Conservation (phyloP, 2,797 vertebrate genomes). For the Siniperca obscura region DNA sequence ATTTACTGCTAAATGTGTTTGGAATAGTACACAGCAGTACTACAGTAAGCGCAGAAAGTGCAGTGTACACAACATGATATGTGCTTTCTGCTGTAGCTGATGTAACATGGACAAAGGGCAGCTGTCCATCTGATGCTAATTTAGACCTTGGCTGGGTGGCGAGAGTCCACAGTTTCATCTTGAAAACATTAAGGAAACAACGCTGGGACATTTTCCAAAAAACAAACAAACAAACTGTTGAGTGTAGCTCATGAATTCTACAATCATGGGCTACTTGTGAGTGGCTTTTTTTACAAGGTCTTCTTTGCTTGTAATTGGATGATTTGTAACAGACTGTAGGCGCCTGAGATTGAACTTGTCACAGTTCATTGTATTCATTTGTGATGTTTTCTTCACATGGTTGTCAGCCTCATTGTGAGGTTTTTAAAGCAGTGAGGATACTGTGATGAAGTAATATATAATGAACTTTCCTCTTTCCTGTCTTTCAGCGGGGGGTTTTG, state of each 20-base stretch:
- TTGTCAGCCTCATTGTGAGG: neutral
- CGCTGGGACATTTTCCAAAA: neutral
- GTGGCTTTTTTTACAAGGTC: neutral
- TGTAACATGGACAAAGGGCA: neutral
- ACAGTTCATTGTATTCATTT: neutral
- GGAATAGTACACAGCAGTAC: neutral
- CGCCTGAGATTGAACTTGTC: neutral
- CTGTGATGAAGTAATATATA: neutral
- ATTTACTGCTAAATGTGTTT: neutral
- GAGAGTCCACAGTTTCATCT: constrained; percentile 4
- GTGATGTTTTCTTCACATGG: neutral
- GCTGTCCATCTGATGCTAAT: constrained; percentile 36
- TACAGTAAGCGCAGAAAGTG: neutral
- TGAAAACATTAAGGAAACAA: constrained; percentile 40
- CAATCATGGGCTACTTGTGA: neutral
- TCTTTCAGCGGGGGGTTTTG: constrained; percentile 91
- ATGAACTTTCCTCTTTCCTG: neutral
- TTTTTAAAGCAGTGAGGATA: neutral
- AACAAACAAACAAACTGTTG: neutral
- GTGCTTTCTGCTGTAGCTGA: constrained; percentile 24
- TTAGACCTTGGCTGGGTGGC: neutral
- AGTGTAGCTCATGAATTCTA: neutral
- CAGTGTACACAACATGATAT: neutral
- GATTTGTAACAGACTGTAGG: neutral
- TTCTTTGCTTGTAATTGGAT: neutral